Conservation (phyloP, 2,797 vertebrate genomes). For the Anguilla anguilla region DNA sequence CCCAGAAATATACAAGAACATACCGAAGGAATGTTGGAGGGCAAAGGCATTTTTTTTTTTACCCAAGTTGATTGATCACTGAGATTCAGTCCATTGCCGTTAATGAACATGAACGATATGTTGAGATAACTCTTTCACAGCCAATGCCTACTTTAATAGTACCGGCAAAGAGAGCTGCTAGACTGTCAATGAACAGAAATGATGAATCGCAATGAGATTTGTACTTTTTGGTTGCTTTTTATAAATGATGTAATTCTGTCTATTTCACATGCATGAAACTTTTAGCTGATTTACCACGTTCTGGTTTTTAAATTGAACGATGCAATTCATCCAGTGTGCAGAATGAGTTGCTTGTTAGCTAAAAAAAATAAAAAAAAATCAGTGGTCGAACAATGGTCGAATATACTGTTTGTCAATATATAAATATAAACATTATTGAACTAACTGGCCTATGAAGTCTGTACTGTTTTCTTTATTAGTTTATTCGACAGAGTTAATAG, state of each 20-base stretch:
- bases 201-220: neutral
- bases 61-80: neutral
- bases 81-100: neutral
- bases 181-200: neutral
- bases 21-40: neutral
- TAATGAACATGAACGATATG: neutral
- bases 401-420: neutral
- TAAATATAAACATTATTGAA: neutral
- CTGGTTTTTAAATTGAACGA: neutral
- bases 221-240: neutral
- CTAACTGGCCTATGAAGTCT: neutral
- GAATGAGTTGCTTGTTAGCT: slow-evolving; percentile 7
- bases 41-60: neutral
- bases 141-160: neutral
- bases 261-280: slow-evolving; percentile 12
- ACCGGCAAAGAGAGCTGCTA: neutral
- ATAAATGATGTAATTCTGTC: neutral
- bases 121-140: neutral
- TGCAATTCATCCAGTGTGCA: slow-evolving; percentile 3
- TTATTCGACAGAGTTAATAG: neutral
- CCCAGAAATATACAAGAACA: neutral
- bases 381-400: neutral
- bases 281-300: neutral
- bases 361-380: neutral
- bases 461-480: neutral